Evolutionary conservation across 2,797 vertebrate genomes (phyloP).

Genomic region (Siniperca obscura): DNA sequence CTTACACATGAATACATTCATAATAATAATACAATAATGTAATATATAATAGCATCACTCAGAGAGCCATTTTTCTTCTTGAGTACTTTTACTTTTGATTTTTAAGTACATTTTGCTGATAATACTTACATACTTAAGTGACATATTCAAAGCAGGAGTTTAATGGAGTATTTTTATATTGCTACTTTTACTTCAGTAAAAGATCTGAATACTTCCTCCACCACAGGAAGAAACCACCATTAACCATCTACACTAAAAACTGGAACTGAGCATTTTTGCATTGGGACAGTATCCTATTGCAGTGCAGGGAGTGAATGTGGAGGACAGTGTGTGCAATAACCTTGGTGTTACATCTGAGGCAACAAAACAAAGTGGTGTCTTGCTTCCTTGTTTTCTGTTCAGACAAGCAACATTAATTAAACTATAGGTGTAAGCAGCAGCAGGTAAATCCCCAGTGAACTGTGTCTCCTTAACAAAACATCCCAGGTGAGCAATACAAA

Average conservation of each 20-base stretch:
- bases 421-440: constrained; percentile 9
- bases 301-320: constrained; percentile 5
- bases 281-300: not conserved
- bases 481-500: constrained; percentile 47
- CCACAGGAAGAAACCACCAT: not conserved
- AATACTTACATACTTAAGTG: not conserved
- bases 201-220: not conserved
- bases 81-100: not conserved
- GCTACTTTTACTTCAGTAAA: too few relatives aligned
- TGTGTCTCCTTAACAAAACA: constrained; percentile 44
- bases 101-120: not conserved
- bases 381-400: constrained; percentile 25
- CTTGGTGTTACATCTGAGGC: constrained; percentile 7
- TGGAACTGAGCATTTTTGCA: not conserved
- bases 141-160: not conserved
- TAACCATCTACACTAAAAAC: not conserved
- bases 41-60: not conserved
- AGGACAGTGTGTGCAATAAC: not conserved
- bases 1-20: not conserved
- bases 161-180: not conserved
- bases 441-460: constrained; percentile 9
- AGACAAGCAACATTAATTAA: constrained; percentile 30
- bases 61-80: not conserved
- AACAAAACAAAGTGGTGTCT: constrained; percentile 9
- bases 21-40: not conserved